These are phyloP conservation scores for Hippocampus comes DNA, from an alignment of 2,113 vertebrate genomes.

Conservation along the genomic window DNA sequence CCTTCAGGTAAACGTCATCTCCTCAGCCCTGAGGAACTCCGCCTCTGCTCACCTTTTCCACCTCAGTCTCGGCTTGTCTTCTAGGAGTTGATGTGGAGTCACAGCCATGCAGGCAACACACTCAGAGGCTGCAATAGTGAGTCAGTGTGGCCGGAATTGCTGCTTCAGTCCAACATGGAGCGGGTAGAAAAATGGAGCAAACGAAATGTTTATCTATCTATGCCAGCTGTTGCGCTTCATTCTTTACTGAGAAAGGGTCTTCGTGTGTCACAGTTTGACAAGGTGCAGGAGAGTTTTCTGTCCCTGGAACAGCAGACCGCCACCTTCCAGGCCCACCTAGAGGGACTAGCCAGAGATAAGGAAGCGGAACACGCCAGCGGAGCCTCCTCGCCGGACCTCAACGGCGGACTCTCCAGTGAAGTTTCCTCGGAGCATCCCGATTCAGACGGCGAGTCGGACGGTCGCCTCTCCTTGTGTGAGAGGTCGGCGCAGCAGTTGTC, in stretches of 20 bases:
- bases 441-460: neutral
- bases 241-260: neutral
- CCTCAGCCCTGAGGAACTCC: neutral
- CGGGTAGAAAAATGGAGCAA: constrained; percentile 56
- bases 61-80: neutral
- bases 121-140: constrained; percentile 31
- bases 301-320: constrained; percentile 66
- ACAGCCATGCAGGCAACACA: constrained; percentile 31
- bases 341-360: constrained; percentile 49
- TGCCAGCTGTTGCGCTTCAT: neutral
- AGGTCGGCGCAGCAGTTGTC: constrained; percentile 35
- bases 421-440: neutral
- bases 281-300: constrained; percentile 61
- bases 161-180: constrained; percentile 71
- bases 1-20: constrained; percentile 59
- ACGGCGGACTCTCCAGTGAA: neutral
- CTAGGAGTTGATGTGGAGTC: constrained; percentile 65
- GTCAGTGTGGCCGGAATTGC: constrained; percentile 63
- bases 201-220: neutral
- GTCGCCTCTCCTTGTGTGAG: constrained; percentile 23
- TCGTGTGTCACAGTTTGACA: constrained; percentile 60
- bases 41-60: neutral
- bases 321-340: constrained; percentile 70
- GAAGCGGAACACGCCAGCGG: neutral
- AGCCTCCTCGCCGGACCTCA: neutral